Percentiles rank a stretch among this genome's conserved stretches.
Conservation (phyloP, 1,140 invertebrate genomes). For the Palaemon carinicauda region DNA sequence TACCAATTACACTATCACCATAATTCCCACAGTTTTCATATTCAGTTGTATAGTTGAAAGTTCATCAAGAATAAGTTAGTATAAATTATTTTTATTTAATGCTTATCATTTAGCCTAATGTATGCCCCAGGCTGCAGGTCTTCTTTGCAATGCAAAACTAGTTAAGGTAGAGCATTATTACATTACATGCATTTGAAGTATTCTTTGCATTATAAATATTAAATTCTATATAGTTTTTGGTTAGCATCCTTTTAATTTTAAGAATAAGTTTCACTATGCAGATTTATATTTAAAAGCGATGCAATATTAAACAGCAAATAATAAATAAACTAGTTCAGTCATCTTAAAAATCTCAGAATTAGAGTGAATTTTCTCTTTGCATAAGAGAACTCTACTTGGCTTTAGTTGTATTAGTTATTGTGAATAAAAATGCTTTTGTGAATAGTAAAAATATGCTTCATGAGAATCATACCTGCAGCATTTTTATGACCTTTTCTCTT, state of each 20-base stretch:
- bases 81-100: conserved; percentile 43
- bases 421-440: too few relatives aligned
- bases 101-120: conserved; percentile 15
- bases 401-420: too few relatives aligned
- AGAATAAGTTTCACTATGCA: too few relatives aligned
- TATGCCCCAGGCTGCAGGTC: neutral
- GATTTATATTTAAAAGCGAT: too few relatives aligned
- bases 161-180: neutral
- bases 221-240: neutral
- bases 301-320: too few relatives aligned
- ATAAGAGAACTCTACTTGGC: too few relatives aligned
- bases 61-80: neutral
- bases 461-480: neutral
- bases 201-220: neutral
- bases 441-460: neutral
- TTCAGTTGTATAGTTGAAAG: conserved; percentile 26
- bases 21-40: neutral
- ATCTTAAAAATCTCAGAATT: too few relatives aligned
- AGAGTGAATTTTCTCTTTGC: too few relatives aligned
- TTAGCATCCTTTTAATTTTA: too few relatives aligned
- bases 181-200: neutral
- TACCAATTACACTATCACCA: conserved; percentile 24
- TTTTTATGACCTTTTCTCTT: neutral
- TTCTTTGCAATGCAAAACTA: neutral
- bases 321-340: too few relatives aligned